Conservation (phyloP, 2,797 vertebrate species). For the Chelmon rostratus region DNA sequence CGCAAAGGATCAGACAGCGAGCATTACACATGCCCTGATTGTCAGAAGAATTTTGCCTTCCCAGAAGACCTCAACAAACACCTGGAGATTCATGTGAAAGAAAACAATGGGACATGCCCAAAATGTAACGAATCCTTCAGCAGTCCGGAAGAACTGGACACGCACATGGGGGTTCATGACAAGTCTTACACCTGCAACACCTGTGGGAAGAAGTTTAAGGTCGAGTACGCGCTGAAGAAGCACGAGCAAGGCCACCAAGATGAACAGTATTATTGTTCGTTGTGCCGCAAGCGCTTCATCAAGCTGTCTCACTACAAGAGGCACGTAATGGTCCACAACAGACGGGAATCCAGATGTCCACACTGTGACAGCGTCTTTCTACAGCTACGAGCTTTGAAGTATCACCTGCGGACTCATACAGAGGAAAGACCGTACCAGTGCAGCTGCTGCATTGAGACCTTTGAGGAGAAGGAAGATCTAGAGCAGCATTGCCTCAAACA, state of each 20-base stretch:
- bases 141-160: slow-evolving; percentile 67
- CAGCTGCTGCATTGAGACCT: slow-evolving; percentile 86
- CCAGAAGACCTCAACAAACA: slow-evolving; percentile 77
- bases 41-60: slow-evolving; percentile 68
- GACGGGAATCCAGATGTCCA: slow-evolving; percentile 86
- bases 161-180: slow-evolving; percentile 69
- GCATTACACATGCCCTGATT: slow-evolving; percentile 69
- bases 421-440: slow-evolving; percentile 88
- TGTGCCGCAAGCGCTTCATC: slow-evolving; percentile 73
- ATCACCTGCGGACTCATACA: slow-evolving; percentile 88
- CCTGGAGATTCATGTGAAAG: slow-evolving; percentile 70
- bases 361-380: slow-evolving; percentile 89
- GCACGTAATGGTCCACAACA: slow-evolving; percentile 86
- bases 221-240: slow-evolving; percentile 76
- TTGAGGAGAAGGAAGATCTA: slow-evolving; percentile 84
- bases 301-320: slow-evolving; percentile 80
- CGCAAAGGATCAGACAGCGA: slow-evolving; percentile 58
- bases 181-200: slow-evolving; percentile 68
- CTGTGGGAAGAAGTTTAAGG: slow-evolving; percentile 80
- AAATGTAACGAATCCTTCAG: slow-evolving; percentile 70
- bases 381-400: slow-evolving; percentile 85
- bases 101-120: slow-evolving; percentile 72
- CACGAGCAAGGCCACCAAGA: slow-evolving; percentile 71
- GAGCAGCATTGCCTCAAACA: slow-evolving; percentile 89
- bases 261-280: slow-evolving; percentile 67